phyloP scores from a whole-genome alignment of 2,888 invertebrate species.

The Epirrita christyi region DNA sequence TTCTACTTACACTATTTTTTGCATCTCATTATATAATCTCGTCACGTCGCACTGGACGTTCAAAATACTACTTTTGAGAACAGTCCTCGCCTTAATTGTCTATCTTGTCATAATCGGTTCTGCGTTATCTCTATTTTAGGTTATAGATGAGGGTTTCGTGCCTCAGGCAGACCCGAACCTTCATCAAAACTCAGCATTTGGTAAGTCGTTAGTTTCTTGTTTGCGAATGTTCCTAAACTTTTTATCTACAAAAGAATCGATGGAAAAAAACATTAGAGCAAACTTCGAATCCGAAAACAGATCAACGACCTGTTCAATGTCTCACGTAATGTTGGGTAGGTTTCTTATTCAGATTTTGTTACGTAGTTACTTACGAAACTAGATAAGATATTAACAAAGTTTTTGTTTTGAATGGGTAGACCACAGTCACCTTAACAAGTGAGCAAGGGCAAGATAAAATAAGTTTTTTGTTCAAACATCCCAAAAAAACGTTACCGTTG shows the following conservation, averaged over 20 bases:
- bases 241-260: conserved; percentile 13
- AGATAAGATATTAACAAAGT: conserved; percentile 1
- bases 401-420: no score
- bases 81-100: no score
- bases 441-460: no score
- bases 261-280: conserved; percentile 10
- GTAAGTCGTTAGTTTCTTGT: neutral
- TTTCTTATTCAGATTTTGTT: conserved; percentile 3
- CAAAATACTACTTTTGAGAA: no score
- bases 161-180: conserved; percentile 4
- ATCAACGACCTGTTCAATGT: conserved; percentile 20
- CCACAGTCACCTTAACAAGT: no score
- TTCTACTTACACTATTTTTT: no score
- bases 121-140: conserved; percentile 6
- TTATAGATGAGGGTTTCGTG: conserved; percentile 13
- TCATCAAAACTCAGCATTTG: conserved; percentile 14
- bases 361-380: neutral
- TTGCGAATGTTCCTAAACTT: conserved; percentile 8
- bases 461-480: no score
- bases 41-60: no score
- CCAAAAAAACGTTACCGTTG: no score
- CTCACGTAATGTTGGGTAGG: conserved; percentile 5
- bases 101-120: conserved; percentile 3
- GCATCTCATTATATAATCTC: no score
- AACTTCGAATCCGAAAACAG: conserved; percentile 9